These are phyloP conservation scores for Mastigias papua DNA, from an alignment of 30 jellyfish, hydroid and myxozoan genomes.

Conservation along the genomic window DNA sequence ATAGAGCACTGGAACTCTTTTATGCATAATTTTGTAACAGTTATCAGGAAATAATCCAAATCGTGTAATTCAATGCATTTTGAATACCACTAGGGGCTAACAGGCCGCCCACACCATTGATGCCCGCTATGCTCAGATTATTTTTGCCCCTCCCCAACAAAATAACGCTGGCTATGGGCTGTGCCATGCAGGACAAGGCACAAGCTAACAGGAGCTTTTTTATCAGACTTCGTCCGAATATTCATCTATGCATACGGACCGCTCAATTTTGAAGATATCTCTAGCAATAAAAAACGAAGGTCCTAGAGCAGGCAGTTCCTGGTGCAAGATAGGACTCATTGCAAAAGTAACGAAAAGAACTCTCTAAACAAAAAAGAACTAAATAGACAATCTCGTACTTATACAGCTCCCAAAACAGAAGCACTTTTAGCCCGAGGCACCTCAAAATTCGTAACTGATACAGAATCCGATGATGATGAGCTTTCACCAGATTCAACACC, in stretches of 20 bases:
- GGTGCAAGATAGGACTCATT: neutral
- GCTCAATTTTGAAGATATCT: neutral
- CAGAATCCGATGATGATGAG: conserved; percentile 83
- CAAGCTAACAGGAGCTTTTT: no score
- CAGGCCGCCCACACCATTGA: no score
- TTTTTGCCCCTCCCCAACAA: neutral
- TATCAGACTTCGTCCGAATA: neutral
- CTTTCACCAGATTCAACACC: conserved; percentile 95
- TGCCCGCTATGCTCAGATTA: no score
- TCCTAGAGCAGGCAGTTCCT: neutral
- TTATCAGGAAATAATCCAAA: no score
- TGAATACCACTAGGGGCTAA: no score
- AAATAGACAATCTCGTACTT: neutral
- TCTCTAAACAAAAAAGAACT: neutral
- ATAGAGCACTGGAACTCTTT: no score
- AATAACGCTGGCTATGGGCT: neutral
- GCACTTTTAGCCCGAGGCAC: conserved; percentile 61
- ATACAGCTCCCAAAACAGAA: conserved; percentile 60
- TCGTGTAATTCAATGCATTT: no score
- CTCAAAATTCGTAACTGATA: conserved; percentile 71
- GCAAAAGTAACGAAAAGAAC: neutral
- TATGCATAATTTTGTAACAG: no score
- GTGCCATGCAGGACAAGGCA: neutral
- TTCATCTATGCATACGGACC: neutral
- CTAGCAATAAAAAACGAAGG: neutral